Evolutionary conservation across 2,113 vertebrate genomes (phyloP), one percentile per base, ranked within the genome.

Genomic region (Ophthalmolycus amberensis): DNA sequence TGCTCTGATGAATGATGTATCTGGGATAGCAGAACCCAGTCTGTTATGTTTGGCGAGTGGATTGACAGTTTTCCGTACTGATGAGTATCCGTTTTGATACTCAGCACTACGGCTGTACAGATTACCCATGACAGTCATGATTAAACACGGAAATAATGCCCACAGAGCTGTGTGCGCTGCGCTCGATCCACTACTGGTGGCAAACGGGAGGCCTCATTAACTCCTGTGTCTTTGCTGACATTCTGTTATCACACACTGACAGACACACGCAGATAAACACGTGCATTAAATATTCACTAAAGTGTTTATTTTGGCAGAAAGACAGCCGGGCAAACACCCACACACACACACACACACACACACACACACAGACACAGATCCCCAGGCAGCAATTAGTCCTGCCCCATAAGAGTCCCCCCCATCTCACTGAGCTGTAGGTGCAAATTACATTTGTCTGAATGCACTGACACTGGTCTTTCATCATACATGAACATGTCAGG

Each of bases 311-410:
- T 87, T 92, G 90, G 90, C 90, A 87, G 77, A 48, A 50, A 71
- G 48, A 75, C 82, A 81, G 78, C 40, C 79, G 12, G 67, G 50
- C 84, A 89, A 73, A 80, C 75, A 67, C 71, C 37, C 79, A 71
- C 56, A 77, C 9, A 6, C 58, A 15, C 50, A 77, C 94, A 95
- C 95, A 93, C 56, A 48, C 48, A 22, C 94, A 37, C 22, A 63
- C 72, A 25, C 59, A 95, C 8, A 5, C 60, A 16, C 94, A 40
- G 93, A 95, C 95, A 79, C 86, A 44, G 69, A 89, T 91, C 89
- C 89, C 88, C 78, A 80, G 95, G 95, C 95, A 95, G 94, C 97
- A 97, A 98, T 98, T 97, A 96, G 96, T 96, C 95, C 92, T 96
- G 95, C 96, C 95, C 96, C 95, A 94, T 94, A 95, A 93, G 94